Percentiles rank a stretch among this genome's conserved stretches.
phyloP scores from a whole-genome alignment of 2,797 vertebrate species.

The Sarcophilus harrisii region DNA sequence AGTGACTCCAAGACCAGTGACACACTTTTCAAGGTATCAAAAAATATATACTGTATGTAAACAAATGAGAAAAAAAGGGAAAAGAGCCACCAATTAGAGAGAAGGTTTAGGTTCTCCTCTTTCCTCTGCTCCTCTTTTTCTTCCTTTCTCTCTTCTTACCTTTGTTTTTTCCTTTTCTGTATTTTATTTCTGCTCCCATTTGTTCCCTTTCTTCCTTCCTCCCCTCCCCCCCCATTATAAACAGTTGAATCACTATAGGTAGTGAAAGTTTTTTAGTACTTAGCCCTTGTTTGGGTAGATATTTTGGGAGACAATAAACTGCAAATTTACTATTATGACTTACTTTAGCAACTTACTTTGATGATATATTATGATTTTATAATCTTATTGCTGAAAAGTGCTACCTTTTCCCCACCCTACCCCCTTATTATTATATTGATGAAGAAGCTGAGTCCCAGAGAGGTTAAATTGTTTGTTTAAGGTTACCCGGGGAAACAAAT shows the following conservation, averaged over 20 bases:
- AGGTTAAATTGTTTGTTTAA: background rate
- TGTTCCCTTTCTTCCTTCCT: background rate
- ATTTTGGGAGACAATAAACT: background rate
- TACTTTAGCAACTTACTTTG: background rate
- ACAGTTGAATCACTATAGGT: background rate
- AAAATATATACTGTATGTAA: conserved; percentile 42
- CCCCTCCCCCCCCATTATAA: background rate
- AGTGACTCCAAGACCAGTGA: background rate
- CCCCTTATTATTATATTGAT: background rate
- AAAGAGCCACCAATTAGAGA: conserved; percentile 53
- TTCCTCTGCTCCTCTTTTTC: background rate
- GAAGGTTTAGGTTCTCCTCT: conserved; percentile 37
- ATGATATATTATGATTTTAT: background rate
- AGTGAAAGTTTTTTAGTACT: background rate
- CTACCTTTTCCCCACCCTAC: background rate
- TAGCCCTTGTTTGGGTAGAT: background rate
- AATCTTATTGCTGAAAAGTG: background rate
- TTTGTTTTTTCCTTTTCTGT: background rate
- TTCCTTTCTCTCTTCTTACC: accelerated
- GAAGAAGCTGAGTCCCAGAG: background rate
- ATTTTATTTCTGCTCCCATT: background rate
- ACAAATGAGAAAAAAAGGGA: conserved; percentile 54
- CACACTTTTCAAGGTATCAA: conserved; percentile 12
- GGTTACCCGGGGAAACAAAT: background rate
- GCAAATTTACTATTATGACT: background rate